phyloP scores from a whole-genome alignment of 2,888 invertebrate genomes.

The Ceramica pisi region DNA sequence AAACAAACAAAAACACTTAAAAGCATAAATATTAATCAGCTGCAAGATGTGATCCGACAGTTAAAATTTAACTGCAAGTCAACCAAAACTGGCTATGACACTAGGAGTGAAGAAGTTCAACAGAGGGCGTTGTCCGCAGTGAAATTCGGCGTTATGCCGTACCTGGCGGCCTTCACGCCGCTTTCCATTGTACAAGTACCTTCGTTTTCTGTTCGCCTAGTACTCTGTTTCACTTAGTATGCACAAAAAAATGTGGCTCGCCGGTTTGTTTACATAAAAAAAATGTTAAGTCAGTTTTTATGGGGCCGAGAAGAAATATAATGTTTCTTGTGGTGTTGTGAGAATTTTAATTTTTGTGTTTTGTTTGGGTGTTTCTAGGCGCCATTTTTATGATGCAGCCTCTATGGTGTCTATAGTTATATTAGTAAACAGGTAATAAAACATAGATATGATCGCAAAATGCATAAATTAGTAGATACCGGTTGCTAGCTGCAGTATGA shows the following conservation, averaged over 20 bases:
- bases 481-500: conserved; percentile 48
- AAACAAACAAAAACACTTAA: conserved; percentile 38
- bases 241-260: conserved; percentile 72
- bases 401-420: conserved; percentile 11
- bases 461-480: conserved; percentile 51
- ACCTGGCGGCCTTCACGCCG: conserved; percentile 80
- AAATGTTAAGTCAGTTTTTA: conserved; percentile 48
- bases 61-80: conserved; percentile 60
- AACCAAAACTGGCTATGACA: conserved; percentile 65
- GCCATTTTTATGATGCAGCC: background rate
- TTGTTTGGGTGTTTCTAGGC: conserved; percentile 20
- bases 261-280: conserved; percentile 58
- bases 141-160: conserved; percentile 80
- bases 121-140: conserved; percentile 80
- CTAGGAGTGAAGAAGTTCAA: conserved; percentile 69
- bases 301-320: conserved; percentile 31
- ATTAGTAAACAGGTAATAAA: conserved; percentile 33
- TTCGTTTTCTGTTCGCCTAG: conserved; percentile 79
- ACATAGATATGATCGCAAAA: conserved; percentile 28
- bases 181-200: conserved; percentile 78
- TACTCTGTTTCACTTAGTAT: conserved; percentile 68
- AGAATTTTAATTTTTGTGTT: conserved; percentile 33
- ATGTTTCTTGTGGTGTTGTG: conserved; percentile 25
- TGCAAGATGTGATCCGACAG: conserved; percentile 34
- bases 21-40: conserved; percentile 46